phyloP scores from a whole-genome alignment of 2,113 vertebrate genomes.

The Hydropotes inermis region DNA sequence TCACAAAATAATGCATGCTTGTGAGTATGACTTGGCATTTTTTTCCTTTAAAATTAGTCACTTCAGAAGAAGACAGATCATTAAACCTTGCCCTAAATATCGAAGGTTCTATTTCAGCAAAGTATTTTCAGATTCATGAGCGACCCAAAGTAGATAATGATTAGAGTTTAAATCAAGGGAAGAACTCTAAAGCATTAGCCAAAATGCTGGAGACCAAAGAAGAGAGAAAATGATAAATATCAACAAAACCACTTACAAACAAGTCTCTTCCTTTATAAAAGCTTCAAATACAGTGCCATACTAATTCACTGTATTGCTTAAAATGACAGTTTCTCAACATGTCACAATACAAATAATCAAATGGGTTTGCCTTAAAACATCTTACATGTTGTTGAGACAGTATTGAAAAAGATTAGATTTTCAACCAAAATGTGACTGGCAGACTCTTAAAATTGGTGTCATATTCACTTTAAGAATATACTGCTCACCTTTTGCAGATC shows the following conservation, averaged over 20 bases:
- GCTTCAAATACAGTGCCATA: not conserved
- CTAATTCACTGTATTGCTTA: slow-evolving; percentile 7
- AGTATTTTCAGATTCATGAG: not conserved
- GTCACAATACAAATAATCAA: not conserved
- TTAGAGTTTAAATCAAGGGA: slow-evolving; percentile 27
- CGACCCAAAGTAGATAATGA: slow-evolving; percentile 16
- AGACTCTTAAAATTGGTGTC: slow-evolving; percentile 1
- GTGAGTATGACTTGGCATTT: not conserved
- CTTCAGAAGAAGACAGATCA: not conserved
- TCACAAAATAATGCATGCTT: slow-evolving; percentile 21
- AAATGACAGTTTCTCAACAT: not conserved
- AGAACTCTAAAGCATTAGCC: not conserved
- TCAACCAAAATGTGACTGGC: not conserved
- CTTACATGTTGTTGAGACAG: not conserved
- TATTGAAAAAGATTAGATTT: slow-evolving; percentile 5
- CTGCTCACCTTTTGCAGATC: not conserved
- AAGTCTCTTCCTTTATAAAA: not conserved
- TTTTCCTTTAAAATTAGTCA: slow-evolving; percentile 39
- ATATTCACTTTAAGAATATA: not conserved
- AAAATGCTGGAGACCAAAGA: not conserved
- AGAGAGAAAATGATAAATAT: not conserved
- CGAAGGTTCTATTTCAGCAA: slow-evolving; percentile 36
- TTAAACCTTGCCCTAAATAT: slow-evolving; percentile 51
- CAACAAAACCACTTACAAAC: not conserved
- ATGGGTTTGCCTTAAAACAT: not conserved